Conservation (phyloP, 2,888 invertebrate species). For the Ennomos erosarius region DNA sequence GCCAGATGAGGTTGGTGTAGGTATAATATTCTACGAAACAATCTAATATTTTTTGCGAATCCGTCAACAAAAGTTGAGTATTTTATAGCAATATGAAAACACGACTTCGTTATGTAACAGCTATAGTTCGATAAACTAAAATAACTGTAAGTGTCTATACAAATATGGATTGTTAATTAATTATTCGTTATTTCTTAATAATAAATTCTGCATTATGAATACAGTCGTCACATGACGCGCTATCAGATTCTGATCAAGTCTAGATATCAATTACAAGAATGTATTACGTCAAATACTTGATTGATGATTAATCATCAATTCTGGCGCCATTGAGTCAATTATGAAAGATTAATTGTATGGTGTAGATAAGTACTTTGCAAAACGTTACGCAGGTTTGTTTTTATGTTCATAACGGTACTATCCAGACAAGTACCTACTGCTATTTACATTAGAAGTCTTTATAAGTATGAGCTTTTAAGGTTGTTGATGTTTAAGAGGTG, state of each 20-base stretch:
- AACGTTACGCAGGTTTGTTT: no score
- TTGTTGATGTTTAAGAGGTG: no score
- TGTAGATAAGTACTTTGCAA: no score
- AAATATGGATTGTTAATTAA: background rate
- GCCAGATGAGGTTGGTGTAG: background rate
- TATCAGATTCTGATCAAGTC: slow-evolving; percentile 33
- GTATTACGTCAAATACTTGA: slow-evolving; percentile 28
- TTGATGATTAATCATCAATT: slow-evolving; percentile 36
- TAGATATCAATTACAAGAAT: slow-evolving; percentile 35
- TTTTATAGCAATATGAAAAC: no score
- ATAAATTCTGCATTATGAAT: slow-evolving; percentile 19
- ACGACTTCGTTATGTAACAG: no score
- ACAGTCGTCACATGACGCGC: slow-evolving; percentile 25
- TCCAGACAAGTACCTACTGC: no score
- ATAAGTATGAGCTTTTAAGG: no score
- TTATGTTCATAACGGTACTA: no score
- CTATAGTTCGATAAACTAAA: no score
- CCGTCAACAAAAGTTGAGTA: no score
- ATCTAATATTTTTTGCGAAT: background rate
- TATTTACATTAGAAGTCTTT: no score
- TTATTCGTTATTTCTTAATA: background rate
- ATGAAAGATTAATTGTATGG: slow-evolving; percentile 16
- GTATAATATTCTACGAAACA: background rate
- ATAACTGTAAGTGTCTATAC: no score
- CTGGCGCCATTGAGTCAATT: slow-evolving; percentile 24